Percentiles rank a stretch among this genome's conserved stretches.
Conservation (phyloP, 2,888 invertebrate species). For the Panzeria rudis region DNA sequence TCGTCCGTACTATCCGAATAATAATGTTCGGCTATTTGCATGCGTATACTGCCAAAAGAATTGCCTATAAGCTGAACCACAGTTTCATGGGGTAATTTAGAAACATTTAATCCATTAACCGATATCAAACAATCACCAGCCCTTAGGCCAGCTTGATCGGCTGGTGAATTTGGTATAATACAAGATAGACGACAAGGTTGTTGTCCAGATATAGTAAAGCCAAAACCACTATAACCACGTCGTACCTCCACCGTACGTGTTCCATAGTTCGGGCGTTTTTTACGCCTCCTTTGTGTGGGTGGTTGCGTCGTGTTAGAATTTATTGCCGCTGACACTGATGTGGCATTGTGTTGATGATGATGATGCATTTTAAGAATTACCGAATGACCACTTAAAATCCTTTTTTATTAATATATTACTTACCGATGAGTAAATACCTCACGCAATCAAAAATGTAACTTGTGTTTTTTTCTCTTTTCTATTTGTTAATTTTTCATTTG, state of each 20-base stretch:
- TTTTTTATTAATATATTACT: slow-evolving; percentile 12
- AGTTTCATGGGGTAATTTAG: slow-evolving; percentile 96
- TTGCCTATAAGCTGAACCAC: slow-evolving; percentile 96
- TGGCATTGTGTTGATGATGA: slow-evolving; percentile 79
- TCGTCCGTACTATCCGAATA: slow-evolving; percentile 94
- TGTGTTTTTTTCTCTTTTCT: slow-evolving; percentile 7
- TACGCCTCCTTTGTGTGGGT: slow-evolving; percentile 85
- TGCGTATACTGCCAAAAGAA: slow-evolving; percentile 91
- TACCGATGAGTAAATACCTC: slow-evolving; percentile 24
- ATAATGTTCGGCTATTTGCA: slow-evolving; percentile 94
- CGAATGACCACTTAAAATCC: not conserved
- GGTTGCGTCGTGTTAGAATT: slow-evolving; percentile 73
- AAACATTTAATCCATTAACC: slow-evolving; percentile 95
- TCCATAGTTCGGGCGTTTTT: slow-evolving; percentile 87
- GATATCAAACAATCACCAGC: slow-evolving; percentile 96
- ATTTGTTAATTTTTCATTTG: slow-evolving; percentile 48
- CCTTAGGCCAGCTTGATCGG: slow-evolving; percentile 94
- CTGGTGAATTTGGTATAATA: slow-evolving; percentile 95
- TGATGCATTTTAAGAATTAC: slow-evolving; percentile 75
- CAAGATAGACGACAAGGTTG: slow-evolving; percentile 97
- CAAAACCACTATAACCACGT: slow-evolving; percentile 95
- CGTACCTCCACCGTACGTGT: slow-evolving; percentile 89
- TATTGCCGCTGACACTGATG: slow-evolving; percentile 71
- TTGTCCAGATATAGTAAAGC: slow-evolving; percentile 99
- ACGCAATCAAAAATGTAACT: slow-evolving; percentile 7